Percentiles rank a stretch among this genome's conserved stretches.
Evolutionary conservation across 2,888 invertebrate genomes (phyloP).

Genomic region (Metopia argyrocephala): DNA sequence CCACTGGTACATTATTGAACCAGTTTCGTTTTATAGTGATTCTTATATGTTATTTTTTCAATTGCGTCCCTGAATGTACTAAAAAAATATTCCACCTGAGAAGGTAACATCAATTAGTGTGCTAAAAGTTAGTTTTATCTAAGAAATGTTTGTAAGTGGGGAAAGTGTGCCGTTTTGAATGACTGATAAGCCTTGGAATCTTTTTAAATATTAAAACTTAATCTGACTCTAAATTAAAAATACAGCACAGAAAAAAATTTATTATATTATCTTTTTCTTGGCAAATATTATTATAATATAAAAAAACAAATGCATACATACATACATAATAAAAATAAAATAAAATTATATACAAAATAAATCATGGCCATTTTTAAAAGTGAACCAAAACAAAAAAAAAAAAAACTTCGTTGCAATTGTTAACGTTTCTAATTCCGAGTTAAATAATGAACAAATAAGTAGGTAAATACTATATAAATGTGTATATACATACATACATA

Average conservation of each 20-base stretch:
- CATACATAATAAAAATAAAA: not conserved
- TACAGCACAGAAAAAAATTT: not conserved
- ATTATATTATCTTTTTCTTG: constrained; percentile 10
- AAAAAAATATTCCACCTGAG: too few relatives aligned
- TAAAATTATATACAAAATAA: not conserved
- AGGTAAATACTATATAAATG: not conserved
- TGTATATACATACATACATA: not conserved
- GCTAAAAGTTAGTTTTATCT: too few relatives aligned
- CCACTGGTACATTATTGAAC: too few relatives aligned
- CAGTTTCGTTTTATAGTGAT: too few relatives aligned
- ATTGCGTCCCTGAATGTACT: too few relatives aligned
- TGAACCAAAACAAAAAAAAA: not conserved
- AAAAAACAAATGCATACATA: too few relatives aligned
- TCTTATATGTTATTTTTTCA: too few relatives aligned
- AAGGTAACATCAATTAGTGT: too few relatives aligned
- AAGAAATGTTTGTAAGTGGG: too few relatives aligned
- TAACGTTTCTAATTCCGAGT: not conserved
- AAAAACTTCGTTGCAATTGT: not conserved
- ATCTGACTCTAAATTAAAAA: not conserved
- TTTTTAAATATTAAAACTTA: constrained; percentile 11
- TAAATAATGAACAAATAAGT: not conserved
- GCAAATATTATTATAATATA: constrained; percentile 4
- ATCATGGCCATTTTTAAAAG: constrained; percentile 20
- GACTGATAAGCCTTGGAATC: constrained; percentile 6
- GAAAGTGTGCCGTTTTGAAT: not conserved